Evolutionary conservation across 1,140 invertebrate species (phyloP).

Genomic region (Scaptomyza pallida): DNA sequence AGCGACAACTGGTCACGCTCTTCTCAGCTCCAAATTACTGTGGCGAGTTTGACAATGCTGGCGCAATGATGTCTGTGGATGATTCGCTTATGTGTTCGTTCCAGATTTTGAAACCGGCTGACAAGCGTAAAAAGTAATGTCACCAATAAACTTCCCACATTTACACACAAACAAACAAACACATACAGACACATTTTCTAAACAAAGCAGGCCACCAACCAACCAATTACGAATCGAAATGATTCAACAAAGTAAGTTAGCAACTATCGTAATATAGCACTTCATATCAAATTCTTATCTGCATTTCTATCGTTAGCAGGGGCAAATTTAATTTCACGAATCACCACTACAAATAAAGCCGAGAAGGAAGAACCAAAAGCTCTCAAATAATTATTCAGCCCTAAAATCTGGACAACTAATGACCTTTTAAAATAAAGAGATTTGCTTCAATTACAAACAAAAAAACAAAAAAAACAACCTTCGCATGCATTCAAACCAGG

Average conservation of each 20-base stretch:
- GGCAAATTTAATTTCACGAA: constrained; percentile 57
- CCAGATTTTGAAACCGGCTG: constrained; percentile 98
- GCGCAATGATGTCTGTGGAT: constrained; percentile 99
- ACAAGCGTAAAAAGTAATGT: constrained; percentile 99
- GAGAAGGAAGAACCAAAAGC: constrained; percentile 27
- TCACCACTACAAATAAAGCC: constrained; percentile 9
- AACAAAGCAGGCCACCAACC: constrained; percentile 52
- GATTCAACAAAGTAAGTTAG: constrained; percentile 60
- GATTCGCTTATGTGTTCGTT: constrained; percentile 99
- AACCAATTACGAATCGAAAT: constrained; percentile 59
- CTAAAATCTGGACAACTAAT: constrained; percentile 45
- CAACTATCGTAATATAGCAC: constrained; percentile 45
- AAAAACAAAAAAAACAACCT: constrained; percentile 48
- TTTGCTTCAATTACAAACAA: constrained; percentile 62
- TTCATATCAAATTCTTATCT: constrained; percentile 58
- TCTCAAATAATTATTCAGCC: constrained; percentile 29
- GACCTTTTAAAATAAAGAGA: constrained; percentile 62
- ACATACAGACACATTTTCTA: constrained; percentile 48
- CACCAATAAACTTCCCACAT: constrained; percentile 91
- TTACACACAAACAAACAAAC: constrained; percentile 84
- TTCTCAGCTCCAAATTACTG: constrained; percentile 99
- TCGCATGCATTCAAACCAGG: constrained; percentile 48
- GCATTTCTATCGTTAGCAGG: constrained; percentile 62
- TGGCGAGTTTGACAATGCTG: constrained; percentile 99
- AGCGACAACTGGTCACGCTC: constrained; percentile 97